Evolutionary conservation across 2,888 invertebrate species (phyloP).

Genomic region (Tetheella fluctuosa): DNA sequence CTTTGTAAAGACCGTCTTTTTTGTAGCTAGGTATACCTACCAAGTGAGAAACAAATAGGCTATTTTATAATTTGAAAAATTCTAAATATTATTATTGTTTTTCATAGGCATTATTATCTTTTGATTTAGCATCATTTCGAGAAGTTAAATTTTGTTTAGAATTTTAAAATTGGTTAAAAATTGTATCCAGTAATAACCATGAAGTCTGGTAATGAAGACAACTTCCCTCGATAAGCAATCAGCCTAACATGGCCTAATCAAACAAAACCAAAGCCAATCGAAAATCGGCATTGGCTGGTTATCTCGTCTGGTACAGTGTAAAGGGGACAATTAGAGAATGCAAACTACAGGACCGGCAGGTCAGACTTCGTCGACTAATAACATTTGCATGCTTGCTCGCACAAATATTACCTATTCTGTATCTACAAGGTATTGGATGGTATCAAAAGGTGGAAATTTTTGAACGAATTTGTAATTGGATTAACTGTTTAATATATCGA

Average conservation of each 20-base stretch:
- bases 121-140: too few relatives aligned
- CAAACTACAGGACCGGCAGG: slow-evolving; percentile 36
- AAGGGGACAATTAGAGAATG: slow-evolving; percentile 48
- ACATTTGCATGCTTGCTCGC: slow-evolving; percentile 42
- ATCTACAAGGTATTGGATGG: slow-evolving; percentile 8
- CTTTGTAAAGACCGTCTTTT: too few relatives aligned
- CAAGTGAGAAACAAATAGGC: too few relatives aligned
- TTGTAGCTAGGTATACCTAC: too few relatives aligned
- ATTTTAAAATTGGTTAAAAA: neutral
- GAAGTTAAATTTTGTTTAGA: too few relatives aligned
- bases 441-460: slow-evolving; percentile 7
- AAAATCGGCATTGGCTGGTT: slow-evolving; percentile 31
- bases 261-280: slow-evolving; percentile 35
- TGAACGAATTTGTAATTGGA: slow-evolving; percentile 23
- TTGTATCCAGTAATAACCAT: neutral
- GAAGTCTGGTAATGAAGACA: slow-evolving; percentile 16
- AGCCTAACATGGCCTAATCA: slow-evolving; percentile 26
- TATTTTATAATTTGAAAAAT: too few relatives aligned
- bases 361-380: slow-evolving; percentile 42
- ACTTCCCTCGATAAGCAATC: slow-evolving; percentile 11
- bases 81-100: too few relatives aligned
- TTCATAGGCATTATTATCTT: too few relatives aligned
- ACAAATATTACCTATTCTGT: slow-evolving; percentile 48
- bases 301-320: slow-evolving; percentile 34
- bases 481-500: slow-evolving; percentile 28